Evolutionary conservation across 2,797 vertebrate genomes (phyloP).

Genomic region (Falco novaeseelandiae): DNA sequence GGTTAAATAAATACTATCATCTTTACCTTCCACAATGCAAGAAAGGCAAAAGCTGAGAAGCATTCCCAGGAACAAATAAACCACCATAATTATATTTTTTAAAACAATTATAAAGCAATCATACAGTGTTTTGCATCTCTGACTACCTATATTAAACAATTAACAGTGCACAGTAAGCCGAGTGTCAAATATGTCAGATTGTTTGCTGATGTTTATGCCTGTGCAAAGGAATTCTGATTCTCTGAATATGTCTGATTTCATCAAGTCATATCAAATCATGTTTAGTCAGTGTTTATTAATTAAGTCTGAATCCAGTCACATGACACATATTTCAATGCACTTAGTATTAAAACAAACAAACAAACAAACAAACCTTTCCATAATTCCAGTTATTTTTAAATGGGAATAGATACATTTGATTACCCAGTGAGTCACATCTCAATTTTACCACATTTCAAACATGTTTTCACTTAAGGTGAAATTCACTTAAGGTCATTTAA

Average conservation of each 20-base stretch:
- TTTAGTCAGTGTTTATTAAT: constrained; percentile 29
- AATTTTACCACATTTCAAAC: neutral
- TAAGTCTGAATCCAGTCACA: neutral
- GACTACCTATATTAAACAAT: neutral
- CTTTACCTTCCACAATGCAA: neutral
- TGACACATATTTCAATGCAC: neutral
- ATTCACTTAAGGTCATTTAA: neutral
- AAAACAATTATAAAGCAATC: neutral
- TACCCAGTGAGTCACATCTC: neutral
- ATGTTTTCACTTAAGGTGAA: neutral
- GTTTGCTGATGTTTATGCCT: constrained; percentile 26
- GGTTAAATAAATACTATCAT: neutral
- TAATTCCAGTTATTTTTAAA: neutral
- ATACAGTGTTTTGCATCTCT: neutral
- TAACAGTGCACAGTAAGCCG: neutral
- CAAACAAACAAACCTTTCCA: neutral
- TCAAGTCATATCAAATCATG: constrained; percentile 35
- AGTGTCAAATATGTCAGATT: constrained; percentile 32
- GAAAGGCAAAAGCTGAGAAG: neutral
- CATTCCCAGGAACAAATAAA: neutral
- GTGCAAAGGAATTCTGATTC: constrained; percentile 8
- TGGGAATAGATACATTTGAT: neutral
- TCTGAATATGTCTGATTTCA: constrained; percentile 54
- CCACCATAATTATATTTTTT: neutral
- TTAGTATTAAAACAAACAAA: neutral